Percentiles rank a stretch among this genome's conserved stretches.
phyloP scores from a whole-genome alignment of 2,113 vertebrate species.

The Boulengeromyrus knoepffleri region DNA sequence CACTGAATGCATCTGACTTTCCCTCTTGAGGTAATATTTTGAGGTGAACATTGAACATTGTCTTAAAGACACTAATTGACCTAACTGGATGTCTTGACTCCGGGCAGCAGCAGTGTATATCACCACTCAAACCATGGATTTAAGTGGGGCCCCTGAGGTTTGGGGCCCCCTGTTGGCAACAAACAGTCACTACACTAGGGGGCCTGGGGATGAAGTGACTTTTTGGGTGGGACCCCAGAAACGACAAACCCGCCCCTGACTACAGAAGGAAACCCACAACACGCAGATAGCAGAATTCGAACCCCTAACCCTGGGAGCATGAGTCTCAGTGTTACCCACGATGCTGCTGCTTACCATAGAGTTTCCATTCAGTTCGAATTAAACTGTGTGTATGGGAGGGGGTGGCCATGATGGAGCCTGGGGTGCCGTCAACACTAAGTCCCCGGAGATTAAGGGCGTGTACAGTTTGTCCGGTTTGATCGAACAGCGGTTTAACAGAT shows the following conservation, averaged over 20 bases:
- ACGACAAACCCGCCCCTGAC: background rate
- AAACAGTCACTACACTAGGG: background rate
- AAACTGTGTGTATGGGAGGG: constrained; percentile 14
- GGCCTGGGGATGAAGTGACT: background rate
- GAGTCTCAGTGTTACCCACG: background rate
- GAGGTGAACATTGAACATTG: background rate
- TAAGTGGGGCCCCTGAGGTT: background rate
- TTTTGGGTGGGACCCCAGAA: background rate
- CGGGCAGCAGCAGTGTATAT: background rate
- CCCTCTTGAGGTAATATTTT: background rate
- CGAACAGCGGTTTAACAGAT: background rate
- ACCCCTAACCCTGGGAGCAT: background rate
- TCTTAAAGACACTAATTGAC: background rate
- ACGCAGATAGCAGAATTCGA: background rate
- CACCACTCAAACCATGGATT: background rate
- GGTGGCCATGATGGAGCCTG: constrained; percentile 1
- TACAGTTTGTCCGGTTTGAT: background rate
- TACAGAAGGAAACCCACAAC: background rate
- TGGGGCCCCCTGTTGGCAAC: background rate
- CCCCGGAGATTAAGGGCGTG: constrained; percentile 5
- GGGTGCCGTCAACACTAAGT: background rate
- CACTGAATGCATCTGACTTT: background rate
- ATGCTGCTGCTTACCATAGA: background rate
- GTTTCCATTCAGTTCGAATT: constrained; percentile 17
- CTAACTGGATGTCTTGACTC: background rate